These are phyloP conservation scores for Cheilosia pagana DNA, from an alignment of 2,888 invertebrate species.

Conservation along the genomic window DNA sequence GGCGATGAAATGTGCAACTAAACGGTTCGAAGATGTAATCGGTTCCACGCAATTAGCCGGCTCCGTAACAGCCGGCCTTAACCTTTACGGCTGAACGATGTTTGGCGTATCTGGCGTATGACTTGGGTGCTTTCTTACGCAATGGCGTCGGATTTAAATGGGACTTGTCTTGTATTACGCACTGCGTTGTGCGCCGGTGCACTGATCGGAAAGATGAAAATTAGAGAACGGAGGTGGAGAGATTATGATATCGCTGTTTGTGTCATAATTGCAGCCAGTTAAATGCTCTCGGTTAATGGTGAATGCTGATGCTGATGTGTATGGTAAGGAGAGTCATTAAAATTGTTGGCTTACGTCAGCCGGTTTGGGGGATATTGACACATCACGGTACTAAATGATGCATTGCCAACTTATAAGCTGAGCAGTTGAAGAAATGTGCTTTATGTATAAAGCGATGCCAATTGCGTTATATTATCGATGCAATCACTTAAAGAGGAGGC, in stretches of 20 bases:
- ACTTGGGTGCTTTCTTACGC: constrained; percentile 18
- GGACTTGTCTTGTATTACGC: constrained; percentile 21
- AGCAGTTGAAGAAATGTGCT: neutral
- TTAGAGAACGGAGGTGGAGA: neutral
- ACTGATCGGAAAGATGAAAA: constrained; percentile 26
- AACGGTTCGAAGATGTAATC: neutral
- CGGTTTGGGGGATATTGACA: neutral
- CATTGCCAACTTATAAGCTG: constrained; percentile 17
- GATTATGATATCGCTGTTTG: neutral
- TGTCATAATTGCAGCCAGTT: constrained; percentile 27
- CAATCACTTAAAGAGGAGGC: neutral
- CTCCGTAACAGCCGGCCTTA: constrained; percentile 22
- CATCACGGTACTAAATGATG: constrained; percentile 19
- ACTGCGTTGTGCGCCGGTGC: neutral
- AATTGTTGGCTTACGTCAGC: constrained; percentile 3
- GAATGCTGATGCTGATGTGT: no score
- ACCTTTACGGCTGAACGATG: constrained; percentile 37
- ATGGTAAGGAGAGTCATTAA: neutral
- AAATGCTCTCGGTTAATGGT: constrained; percentile 18
- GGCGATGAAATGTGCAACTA: neutral
- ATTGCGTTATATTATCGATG: constrained; percentile 6
- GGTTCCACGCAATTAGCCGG: constrained; percentile 51
- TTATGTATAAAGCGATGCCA: neutral
- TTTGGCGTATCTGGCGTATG: neutral
- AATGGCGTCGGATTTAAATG: constrained; percentile 5